Evolutionary conservation across 35 echinoderm and acorn worm species (phyloP), one percentile per base, ranked within the genome.

Genomic region (Strongylocentrotus purpuratus): DNA sequence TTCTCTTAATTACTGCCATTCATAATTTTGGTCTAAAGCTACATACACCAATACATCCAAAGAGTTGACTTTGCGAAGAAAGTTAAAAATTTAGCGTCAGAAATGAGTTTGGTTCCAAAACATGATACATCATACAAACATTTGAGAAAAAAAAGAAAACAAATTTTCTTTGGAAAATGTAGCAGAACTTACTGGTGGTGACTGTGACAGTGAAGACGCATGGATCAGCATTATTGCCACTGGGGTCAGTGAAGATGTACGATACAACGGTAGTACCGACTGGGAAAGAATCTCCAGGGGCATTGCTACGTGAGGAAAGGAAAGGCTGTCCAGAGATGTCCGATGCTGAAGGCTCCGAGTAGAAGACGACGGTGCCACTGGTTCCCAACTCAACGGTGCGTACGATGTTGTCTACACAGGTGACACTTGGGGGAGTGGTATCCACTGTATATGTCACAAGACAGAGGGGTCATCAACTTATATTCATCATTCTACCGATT

Each of bases 121-220:
- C 35, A 41, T 41, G 35, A 0, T 13, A 50, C 48, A 41, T 41
- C 35, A 41, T 41, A 41, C 35, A 41, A 41, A 41, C 35, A 41
- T 41, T 41, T 41, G 35, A 41, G 35, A n/a, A n/a, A n/a, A n/a
- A n/a, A n/a, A n/a, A n/a, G n/a, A n/a, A n/a, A n/a, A n/a, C n/a
- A n/a, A n/a, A n/a, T n/a, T n/a, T n/a, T n/a, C n/a, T n/a, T n/a
- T n/a, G n/a, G 35, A 41, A 41, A 41, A 41, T 3, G 35, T 41
- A 91, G 89, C 33, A 46, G 9, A 33, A 95, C 94, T 92, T 91
- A 96, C 96, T 33, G 25, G 94, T 32, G 6, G 31, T 92, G 9
- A 97, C 94, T 5, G 91, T 95, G 18, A 97, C 96, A 22, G 89
- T 94, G 90, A 97, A 97, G 25, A 86, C 55, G 59, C 97, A 97